phyloP scores from a whole-genome alignment of 1,140 invertebrate species.

The Bombus balteatus region DNA sequence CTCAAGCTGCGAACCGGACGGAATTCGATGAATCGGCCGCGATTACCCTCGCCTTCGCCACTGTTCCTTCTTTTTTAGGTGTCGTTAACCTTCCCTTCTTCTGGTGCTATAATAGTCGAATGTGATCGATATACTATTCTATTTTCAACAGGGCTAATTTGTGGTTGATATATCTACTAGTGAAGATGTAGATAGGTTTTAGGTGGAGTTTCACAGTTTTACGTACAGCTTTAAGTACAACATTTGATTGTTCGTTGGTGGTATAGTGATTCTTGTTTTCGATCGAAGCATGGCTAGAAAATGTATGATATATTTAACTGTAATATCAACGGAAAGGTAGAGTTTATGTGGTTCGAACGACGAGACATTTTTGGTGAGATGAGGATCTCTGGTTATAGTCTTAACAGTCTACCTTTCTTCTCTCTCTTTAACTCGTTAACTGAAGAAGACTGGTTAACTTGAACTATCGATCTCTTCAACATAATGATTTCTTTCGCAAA shows the following conservation, averaged over 20 bases:
- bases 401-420: too few species aligned
- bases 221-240: too few species aligned
- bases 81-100: constrained; percentile 1
- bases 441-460: background rate
- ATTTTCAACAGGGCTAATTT: background rate
- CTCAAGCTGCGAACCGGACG: background rate
- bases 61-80: background rate
- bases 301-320: too few species aligned
- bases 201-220: too few species aligned
- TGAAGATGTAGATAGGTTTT: too few species aligned
- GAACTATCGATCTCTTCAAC: too few species aligned
- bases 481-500: too few species aligned
- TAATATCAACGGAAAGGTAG: too few species aligned
- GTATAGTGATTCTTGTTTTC: too few species aligned
- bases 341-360: background rate
- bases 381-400: too few species aligned
- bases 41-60: background rate
- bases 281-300: too few species aligned
- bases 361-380: background rate
- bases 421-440: background rate
- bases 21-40: constrained; percentile 26
- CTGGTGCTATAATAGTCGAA: background rate
- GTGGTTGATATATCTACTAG: background rate
- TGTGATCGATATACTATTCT: background rate
- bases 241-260: too few species aligned